These are phyloP conservation scores for Eulemur rubriventer DNA, from an alignment of 2,797 vertebrate genomes.

Conservation along the genomic window DNA sequence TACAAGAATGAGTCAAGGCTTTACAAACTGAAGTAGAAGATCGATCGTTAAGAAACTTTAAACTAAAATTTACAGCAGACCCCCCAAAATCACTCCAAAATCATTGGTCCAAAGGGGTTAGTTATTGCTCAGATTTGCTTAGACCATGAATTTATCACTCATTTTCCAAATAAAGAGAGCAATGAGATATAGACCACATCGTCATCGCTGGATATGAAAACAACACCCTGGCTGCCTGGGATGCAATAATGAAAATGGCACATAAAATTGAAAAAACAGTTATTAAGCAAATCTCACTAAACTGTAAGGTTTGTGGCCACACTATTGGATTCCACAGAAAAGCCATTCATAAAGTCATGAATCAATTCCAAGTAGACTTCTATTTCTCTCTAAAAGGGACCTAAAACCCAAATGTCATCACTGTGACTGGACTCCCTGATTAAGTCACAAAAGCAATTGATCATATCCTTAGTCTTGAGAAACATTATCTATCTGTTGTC, in stretches of 20 bases:
- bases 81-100: slow-evolving; percentile 82
- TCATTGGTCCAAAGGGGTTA: slow-evolving; percentile 88
- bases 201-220: slow-evolving; percentile 88
- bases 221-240: slow-evolving; percentile 82
- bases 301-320: slow-evolving; percentile 88
- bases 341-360: slow-evolving; percentile 89
- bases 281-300: slow-evolving; percentile 87
- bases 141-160: slow-evolving; percentile 85
- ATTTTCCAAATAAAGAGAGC: slow-evolving; percentile 83
- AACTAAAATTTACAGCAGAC: background rate
- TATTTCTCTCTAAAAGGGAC: slow-evolving; percentile 88
- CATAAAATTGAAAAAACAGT: slow-evolving; percentile 88
- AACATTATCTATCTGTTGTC: slow-evolving; percentile 88
- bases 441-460: slow-evolving; percentile 89
- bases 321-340: slow-evolving; percentile 89
- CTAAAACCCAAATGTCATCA: slow-evolving; percentile 87
- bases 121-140: slow-evolving; percentile 90
- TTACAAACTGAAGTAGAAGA: slow-evolving; percentile 90
- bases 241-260: slow-evolving; percentile 87
- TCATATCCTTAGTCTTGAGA: slow-evolving; percentile 90
- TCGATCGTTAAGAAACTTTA: slow-evolving; percentile 46
- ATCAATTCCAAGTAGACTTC: slow-evolving; percentile 87
- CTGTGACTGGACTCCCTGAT: slow-evolving; percentile 88
- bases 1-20: slow-evolving; percentile 87
- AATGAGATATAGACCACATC: slow-evolving; percentile 85